Conservation (phyloP, 2,113 vertebrate species). For the Onychostruthus taczanowskii region DNA sequence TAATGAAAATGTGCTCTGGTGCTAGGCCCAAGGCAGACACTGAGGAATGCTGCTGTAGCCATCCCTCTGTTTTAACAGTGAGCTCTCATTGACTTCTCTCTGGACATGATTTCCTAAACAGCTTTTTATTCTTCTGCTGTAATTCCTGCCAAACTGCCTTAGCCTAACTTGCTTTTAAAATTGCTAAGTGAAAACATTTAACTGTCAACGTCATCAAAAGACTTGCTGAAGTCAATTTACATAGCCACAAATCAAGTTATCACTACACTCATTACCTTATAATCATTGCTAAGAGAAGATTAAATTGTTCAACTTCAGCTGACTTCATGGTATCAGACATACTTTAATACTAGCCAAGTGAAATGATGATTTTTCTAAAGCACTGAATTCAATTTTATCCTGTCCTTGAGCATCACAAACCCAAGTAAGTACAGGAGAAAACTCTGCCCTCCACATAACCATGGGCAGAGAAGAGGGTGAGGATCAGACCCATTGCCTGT, state of each 20-base stretch:
- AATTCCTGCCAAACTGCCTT: background rate
- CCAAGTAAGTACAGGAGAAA: background rate
- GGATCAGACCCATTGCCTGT: background rate
- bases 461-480: background rate
- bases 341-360: background rate
- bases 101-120: constrained; percentile 3
- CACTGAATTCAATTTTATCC: background rate
- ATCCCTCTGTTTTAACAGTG: background rate
- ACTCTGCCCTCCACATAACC: background rate
- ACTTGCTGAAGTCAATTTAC: background rate
- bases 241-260: background rate
- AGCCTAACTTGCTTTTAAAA: background rate
- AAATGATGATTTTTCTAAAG: background rate
- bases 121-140: background rate
- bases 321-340: background rate
- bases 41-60: constrained; percentile 35
- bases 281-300: background rate
- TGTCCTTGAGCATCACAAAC: background rate
- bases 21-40: constrained; percentile 8
- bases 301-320: background rate
- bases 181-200: background rate
- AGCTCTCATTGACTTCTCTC: background rate
- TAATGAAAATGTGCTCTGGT: constrained; percentile 51
- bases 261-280: background rate
- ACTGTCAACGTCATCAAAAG: background rate